phyloP scores from a whole-genome alignment of 2,113 vertebrate species.

The Martes martes region DNA sequence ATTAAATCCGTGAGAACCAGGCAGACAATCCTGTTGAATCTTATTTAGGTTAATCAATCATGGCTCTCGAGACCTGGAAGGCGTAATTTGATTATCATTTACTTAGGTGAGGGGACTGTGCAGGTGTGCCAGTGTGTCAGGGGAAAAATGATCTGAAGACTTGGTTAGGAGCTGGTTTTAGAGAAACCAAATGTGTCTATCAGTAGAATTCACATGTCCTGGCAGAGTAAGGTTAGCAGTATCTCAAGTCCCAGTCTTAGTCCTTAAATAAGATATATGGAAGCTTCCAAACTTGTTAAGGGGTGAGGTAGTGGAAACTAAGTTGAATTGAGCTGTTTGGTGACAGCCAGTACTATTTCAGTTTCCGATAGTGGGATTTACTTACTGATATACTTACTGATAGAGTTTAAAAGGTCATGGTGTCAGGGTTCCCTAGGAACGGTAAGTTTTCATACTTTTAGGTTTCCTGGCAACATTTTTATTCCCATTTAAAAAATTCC shows the following conservation, averaged over 20 bases:
- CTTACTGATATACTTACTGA: neutral
- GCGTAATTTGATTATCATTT: neutral
- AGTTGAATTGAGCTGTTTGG: neutral
- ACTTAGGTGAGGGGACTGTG: neutral
- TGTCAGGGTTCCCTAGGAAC: neutral
- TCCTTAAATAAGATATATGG: neutral
- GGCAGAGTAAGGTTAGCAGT: neutral
- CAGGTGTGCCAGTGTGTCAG: neutral
- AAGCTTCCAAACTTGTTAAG: neutral
- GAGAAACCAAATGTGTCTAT: neutral
- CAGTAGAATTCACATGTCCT: neutral
- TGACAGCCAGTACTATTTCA: neutral
- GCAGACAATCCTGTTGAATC: neutral
- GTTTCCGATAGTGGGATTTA: neutral
- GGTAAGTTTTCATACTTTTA: neutral
- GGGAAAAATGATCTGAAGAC: neutral
- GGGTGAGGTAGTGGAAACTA: neutral
- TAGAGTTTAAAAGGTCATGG: neutral
- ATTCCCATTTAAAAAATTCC: neutral
- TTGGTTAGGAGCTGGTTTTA: neutral
- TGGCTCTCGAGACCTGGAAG: neutral
- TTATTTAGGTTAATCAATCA: neutral
- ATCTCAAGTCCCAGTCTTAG: neutral
- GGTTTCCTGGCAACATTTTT: neutral
- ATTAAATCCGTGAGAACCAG: neutral